Base-by-base conservation (phyloP, 2,113 vertebrate genomes). In the Euleptes europaea region DNA sequence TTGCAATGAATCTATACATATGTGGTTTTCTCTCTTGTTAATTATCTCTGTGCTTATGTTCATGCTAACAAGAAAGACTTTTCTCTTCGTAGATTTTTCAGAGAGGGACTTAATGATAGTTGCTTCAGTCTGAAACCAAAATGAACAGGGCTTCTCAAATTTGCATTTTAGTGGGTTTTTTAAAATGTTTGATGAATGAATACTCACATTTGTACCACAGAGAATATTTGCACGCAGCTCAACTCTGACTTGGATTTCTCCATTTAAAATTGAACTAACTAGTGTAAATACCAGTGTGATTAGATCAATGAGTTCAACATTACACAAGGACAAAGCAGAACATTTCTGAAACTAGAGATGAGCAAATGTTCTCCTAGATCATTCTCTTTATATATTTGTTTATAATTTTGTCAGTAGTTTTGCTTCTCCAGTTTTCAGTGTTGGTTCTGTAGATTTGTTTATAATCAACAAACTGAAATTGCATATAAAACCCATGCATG, bases 61-160 rank as follows among this genome's bases (percentile, higher is more conserved):
- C 65, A 3, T 21, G 82, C 83, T 86, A 90, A 90, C 88, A 82
- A 88, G 89, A 83, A 82, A 78, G 81, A 38, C 80, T 88, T 84
- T 88, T 54, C 74, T 84, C 82, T 84, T 84, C 63, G 0, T 66
- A 21, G 71, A 60, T 85, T 63, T 57, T 85, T 86, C 80, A 85
- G 87, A 17, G 89, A 85, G 21, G 0, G 0, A 15, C 57, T 84
- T 88, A 38, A 72, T 1, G 74, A 88, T 85, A 54, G 75, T 80
- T 80, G 88, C 77, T 51, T 87, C 76, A 47, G 28, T 72, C 66
- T 60, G 28, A 78, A 85, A 42, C 31, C 42, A 79, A 71, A 85
- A 79, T 78, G 71, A 79, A 85, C 78, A 63, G 49, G 49, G n/a
- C 40, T 85, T 85, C 57, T 57, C 76, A 79, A 47, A 79, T 85